These are phyloP conservation scores for Sebastes matsubarae DNA, from an alignment of 2,797 vertebrate genomes.

Conservation along the genomic window DNA sequence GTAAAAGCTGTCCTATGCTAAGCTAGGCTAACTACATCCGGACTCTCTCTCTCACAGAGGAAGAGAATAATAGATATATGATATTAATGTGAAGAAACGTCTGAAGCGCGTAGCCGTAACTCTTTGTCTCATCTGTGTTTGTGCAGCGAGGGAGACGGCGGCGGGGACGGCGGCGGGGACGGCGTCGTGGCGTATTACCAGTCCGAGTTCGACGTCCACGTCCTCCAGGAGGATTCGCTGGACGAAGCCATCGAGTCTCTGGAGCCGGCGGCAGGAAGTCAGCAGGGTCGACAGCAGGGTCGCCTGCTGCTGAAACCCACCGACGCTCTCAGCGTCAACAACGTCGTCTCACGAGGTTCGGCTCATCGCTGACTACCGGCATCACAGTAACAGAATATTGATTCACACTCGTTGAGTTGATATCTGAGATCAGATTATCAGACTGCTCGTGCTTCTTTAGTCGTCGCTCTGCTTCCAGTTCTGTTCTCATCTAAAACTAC, in stretches of 20 bases:
- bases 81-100: neutral
- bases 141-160: conserved; percentile 58
- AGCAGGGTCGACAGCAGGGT: conserved; percentile 1
- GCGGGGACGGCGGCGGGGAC: conserved; percentile 58
- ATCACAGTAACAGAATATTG: too few relatives aligned
- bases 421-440: too few relatives aligned
- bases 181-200: conserved; percentile 90
- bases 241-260: conserved; percentile 79
- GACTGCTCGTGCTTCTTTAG: too few relatives aligned
- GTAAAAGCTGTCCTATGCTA: neutral
- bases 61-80: rapidly evolving
- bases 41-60: neutral
- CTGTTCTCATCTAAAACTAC: rapidly evolving
- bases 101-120: too few relatives aligned
- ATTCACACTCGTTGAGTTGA: too few relatives aligned
- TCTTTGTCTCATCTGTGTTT: neutral
- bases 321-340: conserved; percentile 72
- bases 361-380: too few relatives aligned
- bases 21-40: neutral
- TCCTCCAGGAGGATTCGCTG: conserved; percentile 64
- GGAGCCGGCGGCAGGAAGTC: neutral
- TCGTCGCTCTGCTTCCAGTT: too few relatives aligned
- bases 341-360: conserved; percentile 85
- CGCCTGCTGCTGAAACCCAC: conserved; percentile 1
- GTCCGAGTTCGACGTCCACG: conserved; percentile 87